Percentiles rank a stretch among this genome's conserved stretches.
These are phyloP conservation scores for Mionectes olivaceus DNA, from an alignment of 2,797 vertebrate species.

Conservation along the genomic window DNA sequence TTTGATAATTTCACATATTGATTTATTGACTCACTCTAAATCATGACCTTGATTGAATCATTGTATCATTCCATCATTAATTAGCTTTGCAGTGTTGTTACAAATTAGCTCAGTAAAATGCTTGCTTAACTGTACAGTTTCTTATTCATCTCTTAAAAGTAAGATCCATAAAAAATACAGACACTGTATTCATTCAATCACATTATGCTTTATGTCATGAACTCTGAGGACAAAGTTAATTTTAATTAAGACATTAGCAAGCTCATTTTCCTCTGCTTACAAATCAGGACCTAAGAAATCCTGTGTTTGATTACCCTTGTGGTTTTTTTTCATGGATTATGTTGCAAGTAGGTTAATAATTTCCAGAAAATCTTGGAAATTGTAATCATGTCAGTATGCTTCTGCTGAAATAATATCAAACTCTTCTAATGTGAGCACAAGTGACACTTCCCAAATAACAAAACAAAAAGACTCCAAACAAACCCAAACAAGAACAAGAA, in stretches of 20 bases:
- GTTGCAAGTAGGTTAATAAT: not conserved
- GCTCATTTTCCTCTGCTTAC: not conserved
- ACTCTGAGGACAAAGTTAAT: not conserved
- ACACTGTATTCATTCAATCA: not conserved
- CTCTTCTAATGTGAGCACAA: not conserved
- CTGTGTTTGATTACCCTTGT: not conserved
- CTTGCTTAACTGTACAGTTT: not conserved
- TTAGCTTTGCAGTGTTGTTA: not conserved
- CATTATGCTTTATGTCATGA: not conserved
- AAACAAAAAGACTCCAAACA: not conserved
- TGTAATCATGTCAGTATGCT: not conserved
- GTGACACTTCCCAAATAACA: not conserved
- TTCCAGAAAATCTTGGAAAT: not conserved
- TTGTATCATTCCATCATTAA: not conserved
- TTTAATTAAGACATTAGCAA: not conserved
- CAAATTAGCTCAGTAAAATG: not conserved
- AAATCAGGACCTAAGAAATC: not conserved
- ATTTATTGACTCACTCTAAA: slow-evolving; percentile 38
- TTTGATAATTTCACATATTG: slow-evolving; percentile 17
- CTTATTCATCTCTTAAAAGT: not conserved
- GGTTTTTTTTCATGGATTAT: not conserved
- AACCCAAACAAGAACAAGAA: not conserved
- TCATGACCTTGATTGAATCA: slow-evolving; percentile 4
- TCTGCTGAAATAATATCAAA: not conserved
- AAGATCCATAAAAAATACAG: not conserved